Evolutionary conservation across 2,797 vertebrate species (phyloP).

Genomic region (Sarcophilus harrisii): DNA sequence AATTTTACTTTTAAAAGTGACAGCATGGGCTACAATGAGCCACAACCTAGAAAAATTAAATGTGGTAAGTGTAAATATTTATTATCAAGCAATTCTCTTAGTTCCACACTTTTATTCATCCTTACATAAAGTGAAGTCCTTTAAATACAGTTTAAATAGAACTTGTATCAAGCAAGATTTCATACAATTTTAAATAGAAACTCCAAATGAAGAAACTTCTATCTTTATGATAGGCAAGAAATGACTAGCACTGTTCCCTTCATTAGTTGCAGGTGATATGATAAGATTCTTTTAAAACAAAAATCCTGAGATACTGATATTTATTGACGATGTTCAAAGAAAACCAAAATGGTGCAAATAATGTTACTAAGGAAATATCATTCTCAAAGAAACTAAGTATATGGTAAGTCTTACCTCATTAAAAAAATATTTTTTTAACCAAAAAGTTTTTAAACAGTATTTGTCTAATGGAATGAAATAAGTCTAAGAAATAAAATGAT

Average conservation of each 20-base stretch:
- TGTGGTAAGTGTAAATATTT: not conserved
- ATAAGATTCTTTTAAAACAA: not conserved
- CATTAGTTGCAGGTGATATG: not conserved
- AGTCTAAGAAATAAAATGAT: not conserved
- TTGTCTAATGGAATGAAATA: not conserved
- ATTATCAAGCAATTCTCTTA: not conserved
- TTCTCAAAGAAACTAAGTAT: conserved; percentile 17
- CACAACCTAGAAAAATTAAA: not conserved
- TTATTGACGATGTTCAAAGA: conserved; percentile 3
- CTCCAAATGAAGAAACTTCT: not conserved
- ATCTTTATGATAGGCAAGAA: not conserved
- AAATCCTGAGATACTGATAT: not conserved
- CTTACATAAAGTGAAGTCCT: not conserved
- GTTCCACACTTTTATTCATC: not conserved
- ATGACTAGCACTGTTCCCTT: not conserved
- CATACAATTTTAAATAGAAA: not conserved
- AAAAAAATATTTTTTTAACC: not conserved
- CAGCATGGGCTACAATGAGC: not conserved
- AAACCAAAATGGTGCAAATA: not conserved
- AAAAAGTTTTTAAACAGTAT: not conserved
- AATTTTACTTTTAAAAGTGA: not conserved
- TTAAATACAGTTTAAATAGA: not conserved
- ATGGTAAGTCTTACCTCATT: not conserved
- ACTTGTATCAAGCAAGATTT: not conserved
- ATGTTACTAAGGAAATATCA: not conserved